These are phyloP conservation scores for Tenualosa thibaudeaui DNA, from an alignment of 2,797 vertebrate genomes.

Conservation along the genomic window DNA sequence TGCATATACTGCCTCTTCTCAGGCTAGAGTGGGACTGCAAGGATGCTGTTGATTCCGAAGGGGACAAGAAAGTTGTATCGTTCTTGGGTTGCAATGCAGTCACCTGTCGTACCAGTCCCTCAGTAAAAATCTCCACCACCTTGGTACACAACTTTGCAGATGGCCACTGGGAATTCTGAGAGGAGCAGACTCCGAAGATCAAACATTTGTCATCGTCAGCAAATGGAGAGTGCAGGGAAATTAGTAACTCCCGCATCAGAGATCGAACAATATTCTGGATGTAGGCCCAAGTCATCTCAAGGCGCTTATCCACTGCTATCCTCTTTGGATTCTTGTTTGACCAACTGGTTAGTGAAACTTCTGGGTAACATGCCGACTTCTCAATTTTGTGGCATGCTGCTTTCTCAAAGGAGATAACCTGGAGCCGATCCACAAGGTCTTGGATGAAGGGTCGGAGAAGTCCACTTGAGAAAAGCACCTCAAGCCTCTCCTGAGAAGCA, in stretches of 20 bases:
- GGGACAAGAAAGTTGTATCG: not conserved
- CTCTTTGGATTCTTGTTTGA: not conserved
- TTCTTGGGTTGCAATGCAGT: not conserved
- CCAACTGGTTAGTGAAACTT: not conserved
- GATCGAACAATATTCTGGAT: not conserved
- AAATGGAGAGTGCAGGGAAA: not conserved
- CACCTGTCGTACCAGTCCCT: not conserved
- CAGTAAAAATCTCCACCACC: not conserved
- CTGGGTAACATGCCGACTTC: not conserved
- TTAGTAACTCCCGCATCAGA: not conserved
- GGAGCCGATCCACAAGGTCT: not conserved
- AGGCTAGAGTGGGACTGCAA: not conserved
- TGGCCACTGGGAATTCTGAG: not conserved
- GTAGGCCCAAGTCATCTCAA: not conserved
- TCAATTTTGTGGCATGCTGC: not conserved
- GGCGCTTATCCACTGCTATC: not conserved
- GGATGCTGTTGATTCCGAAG: not conserved
- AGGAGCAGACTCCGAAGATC: not conserved
- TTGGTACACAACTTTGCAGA: not conserved
- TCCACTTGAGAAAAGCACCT: not conserved
- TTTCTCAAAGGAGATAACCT: not conserved
- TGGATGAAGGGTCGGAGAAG: slow-evolving; percentile 1
- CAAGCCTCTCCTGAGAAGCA: not conserved
- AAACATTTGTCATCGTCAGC: not conserved
- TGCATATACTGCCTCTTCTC: not conserved